Evolutionary conservation across 37 sponge, comb jelly and placozoan genomes (phyloP).

Genomic region (Oscarella lobularis): DNA sequence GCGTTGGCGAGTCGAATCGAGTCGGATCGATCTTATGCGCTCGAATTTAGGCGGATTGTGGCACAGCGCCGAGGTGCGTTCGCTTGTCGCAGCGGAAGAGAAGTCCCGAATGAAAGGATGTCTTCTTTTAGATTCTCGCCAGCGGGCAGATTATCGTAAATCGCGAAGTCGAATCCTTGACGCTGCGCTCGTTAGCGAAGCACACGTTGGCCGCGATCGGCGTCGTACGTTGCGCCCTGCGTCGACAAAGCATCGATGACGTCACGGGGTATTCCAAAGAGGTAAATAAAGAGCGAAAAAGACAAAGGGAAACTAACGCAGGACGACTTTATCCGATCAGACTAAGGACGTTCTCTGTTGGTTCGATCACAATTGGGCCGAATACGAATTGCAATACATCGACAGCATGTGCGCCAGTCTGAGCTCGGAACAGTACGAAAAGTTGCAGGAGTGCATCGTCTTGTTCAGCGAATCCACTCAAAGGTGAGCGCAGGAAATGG

Average conservation of each 20-base stretch:
- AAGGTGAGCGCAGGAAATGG: conserved; percentile 24
- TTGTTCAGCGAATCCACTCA: conserved; percentile 70
- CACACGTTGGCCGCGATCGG: not conserved
- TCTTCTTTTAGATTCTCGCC: not conserved
- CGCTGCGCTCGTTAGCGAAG: not conserved
- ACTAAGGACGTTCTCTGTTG: conserved; percentile 33
- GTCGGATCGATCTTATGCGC: not conserved
- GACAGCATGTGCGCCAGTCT: conserved; percentile 67
- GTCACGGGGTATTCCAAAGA: conserved; percentile 3
- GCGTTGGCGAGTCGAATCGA: not conserved
- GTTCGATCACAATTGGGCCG: conserved; percentile 75
- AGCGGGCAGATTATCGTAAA: not conserved
- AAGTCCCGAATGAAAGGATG: too few relatives aligned
- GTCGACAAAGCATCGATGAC: not conserved
- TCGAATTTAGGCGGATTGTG: not conserved
- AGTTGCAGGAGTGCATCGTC: conserved; percentile 64
- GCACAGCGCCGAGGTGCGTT: not conserved
- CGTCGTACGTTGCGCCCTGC: not conserved
- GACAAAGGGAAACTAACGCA: too few relatives aligned
- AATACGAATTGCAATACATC: conserved; percentile 79
- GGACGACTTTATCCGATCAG: too few relatives aligned
- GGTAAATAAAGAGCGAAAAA: too few relatives aligned
- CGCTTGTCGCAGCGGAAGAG: too few relatives aligned
- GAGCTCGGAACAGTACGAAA: conserved; percentile 46
- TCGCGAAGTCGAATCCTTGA: not conserved